Evolutionary conservation across 30 jellyfish, hydroid and myxozoan species (phyloP).

Genomic region (Clytia hemisphaerica): DNA sequence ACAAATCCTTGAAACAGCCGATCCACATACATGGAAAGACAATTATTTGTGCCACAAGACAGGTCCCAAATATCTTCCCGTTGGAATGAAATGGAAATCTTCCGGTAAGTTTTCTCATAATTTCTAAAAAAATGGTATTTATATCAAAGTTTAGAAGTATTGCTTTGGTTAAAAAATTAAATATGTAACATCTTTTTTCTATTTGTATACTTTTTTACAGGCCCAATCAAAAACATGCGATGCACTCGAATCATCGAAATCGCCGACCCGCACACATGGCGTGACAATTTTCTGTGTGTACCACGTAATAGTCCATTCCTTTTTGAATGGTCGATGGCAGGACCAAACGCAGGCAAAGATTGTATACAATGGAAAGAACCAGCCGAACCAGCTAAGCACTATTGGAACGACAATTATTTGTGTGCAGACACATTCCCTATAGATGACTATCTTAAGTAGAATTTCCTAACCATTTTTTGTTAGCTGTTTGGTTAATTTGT

Average conservation of each 20-base stretch:
- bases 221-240: neutral
- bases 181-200: too few relatives aligned
- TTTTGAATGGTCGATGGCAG: neutral
- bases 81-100: neutral
- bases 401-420: too few relatives aligned
- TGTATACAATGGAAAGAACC: too few relatives aligned
- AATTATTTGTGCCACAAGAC: constrained; percentile 3
- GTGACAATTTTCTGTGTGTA: constrained; percentile 11
- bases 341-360: too few relatives aligned
- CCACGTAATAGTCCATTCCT: neutral
- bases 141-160: too few relatives aligned
- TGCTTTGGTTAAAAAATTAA: too few relatives aligned
- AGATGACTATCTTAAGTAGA: too few relatives aligned
- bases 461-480: too few relatives aligned
- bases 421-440: too few relatives aligned
- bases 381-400: too few relatives aligned
- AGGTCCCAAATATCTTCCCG: neutral
- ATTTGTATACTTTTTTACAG: neutral
- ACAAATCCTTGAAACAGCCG: neutral
- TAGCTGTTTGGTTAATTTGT: too few relatives aligned
- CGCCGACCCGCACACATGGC: constrained; percentile 7
- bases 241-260: neutral
- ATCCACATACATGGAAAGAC: constrained; percentile 12
- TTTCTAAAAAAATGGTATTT: neutral
- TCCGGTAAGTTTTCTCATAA: neutral